Evolutionary conservation across 35 echinoderm and acorn worm species (phyloP).

Genomic region (Heliocidaris erythrogramma): DNA sequence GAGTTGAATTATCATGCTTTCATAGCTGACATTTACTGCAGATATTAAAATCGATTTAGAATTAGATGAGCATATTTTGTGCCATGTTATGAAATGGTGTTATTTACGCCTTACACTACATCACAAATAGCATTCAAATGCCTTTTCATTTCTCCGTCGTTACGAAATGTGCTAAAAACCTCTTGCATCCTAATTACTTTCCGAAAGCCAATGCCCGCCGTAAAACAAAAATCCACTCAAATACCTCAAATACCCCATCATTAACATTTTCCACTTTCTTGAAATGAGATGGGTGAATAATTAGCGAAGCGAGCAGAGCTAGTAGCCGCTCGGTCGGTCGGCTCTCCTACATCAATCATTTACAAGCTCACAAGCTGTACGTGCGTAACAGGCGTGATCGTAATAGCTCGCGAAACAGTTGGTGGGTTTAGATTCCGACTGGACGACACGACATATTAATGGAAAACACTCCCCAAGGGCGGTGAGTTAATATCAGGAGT

Average conservation of each 20-base stretch:
- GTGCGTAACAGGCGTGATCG: background rate
- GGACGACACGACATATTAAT: background rate
- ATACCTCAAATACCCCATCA: background rate
- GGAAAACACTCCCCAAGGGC: background rate
- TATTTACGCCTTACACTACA: too few species aligned
- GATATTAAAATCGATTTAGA: background rate
- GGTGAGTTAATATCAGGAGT: background rate
- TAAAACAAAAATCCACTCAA: background rate
- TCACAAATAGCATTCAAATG: too few species aligned
- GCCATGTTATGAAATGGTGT: background rate
- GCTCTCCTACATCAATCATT: background rate
- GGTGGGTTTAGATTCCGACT: background rate
- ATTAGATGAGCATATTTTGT: background rate
- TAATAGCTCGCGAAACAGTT: background rate
- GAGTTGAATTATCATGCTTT: background rate
- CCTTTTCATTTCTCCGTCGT: too few species aligned
- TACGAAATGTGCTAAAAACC: too few species aligned
- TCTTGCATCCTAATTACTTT: too few species aligned
- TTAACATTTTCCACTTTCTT: background rate
- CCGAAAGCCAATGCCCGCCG: background rate
- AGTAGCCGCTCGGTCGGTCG: background rate
- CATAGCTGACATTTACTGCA: background rate
- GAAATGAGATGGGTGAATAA: background rate
- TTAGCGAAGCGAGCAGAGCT: background rate
- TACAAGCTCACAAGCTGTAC: background rate